Evolutionary conservation across 2,113 vertebrate genomes (phyloP).

Genomic region (Callaeas wilsoni): DNA sequence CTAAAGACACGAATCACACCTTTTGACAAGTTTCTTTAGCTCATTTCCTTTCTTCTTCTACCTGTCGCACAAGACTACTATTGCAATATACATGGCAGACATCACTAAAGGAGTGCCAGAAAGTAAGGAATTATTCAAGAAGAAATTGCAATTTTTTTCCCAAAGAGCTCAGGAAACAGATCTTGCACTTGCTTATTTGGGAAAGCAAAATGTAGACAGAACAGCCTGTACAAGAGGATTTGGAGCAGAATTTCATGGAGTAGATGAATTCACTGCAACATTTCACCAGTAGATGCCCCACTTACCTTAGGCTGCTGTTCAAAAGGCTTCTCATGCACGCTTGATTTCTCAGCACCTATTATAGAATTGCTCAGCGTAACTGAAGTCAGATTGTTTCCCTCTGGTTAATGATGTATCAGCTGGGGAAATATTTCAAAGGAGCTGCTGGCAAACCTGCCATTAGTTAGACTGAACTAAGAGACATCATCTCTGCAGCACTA

Average conservation of each 20-base stretch:
- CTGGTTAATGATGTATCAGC: not conserved
- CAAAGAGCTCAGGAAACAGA: not conserved
- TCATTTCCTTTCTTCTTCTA: not conserved
- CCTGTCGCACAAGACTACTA: not conserved
- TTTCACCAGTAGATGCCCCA: constrained; percentile 41
- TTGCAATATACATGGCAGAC: not conserved
- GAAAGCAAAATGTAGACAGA: not conserved
- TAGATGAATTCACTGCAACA: not conserved
- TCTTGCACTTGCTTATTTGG: not conserved
- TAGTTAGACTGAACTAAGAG: not conserved
- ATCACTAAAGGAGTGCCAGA: not conserved
- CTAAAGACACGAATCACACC: not conserved
- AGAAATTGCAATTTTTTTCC: not conserved
- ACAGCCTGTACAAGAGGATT: not conserved
- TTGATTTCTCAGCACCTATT: not conserved
- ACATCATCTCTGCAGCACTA: not conserved
- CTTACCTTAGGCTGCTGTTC: not conserved
- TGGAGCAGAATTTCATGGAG: not conserved
- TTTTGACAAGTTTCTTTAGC: not conserved
- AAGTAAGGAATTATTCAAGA: not conserved
- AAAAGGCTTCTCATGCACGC: not conserved
- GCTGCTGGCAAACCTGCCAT: not conserved
- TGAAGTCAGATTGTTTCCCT: not conserved
- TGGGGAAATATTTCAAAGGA: not conserved
- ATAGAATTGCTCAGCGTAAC: not conserved